Evolutionary conservation across 2,888 invertebrate genomes (phyloP), one percentile per base, ranked within the genome.

Genomic region (Rhagophthalmus giganteus): DNA sequence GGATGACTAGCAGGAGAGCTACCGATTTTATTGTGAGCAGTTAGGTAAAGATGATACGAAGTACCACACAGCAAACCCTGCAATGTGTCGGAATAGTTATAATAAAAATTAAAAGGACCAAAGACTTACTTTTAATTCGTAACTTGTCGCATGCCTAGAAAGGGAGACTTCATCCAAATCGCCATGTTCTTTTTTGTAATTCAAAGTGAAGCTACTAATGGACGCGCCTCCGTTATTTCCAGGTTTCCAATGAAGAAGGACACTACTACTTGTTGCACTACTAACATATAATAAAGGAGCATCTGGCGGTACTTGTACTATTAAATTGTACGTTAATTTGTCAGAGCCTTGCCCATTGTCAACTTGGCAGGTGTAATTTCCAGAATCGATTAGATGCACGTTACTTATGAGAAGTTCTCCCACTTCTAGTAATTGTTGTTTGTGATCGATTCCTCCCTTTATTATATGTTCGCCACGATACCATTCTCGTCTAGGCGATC

Each of bases 181-280:
- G 1, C 84, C 86, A 53, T 82, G 82, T 15, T 82, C 76, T 30
- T 83, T 81, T 16, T 83, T 79, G 68, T 84, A 86, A 69, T 83
- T 84, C 14, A 87, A 71, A 1, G 84, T 84, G 65, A 83, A 87
- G 2, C 85, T 85, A 8, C 81, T 82, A 35, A 87, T 78, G 0
- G 85, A 81, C 4, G 87, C 84, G 37, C 84, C 86, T 5, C 87
- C 87, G 55, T 80, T 82, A 56, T 81, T 82, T 8, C 83, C 83
- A n/a, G 85, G 75, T 69, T 86, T 86, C 88, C 88, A 88, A 59
- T 87, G 86, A 59, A 88, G 78, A 31, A 86, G 73, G 50, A 90
- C 83, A 58, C 88, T 87, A 61, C 83, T 84, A 37, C 86, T 84
- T 0, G 89, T 89, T 1, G 87, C 86, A 65, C 87, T 86, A 2